Conservation (phyloP, 2,888 invertebrate genomes). For the Oxyscelio sp. region DNA sequence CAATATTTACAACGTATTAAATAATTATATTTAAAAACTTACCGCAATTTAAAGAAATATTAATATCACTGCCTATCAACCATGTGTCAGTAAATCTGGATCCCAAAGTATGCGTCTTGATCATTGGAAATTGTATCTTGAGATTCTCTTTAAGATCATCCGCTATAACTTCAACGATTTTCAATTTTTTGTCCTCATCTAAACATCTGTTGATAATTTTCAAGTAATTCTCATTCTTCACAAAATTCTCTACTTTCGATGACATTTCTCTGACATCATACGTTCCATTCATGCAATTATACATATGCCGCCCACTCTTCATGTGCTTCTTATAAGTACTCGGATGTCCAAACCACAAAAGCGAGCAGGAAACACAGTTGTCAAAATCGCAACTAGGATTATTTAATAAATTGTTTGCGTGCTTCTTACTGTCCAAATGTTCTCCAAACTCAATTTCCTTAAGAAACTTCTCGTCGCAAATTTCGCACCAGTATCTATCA, state of each 20-base stretch:
- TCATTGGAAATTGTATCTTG: background rate
- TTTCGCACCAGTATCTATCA: conserved; percentile 75
- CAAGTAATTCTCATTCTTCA: conserved; percentile 48
- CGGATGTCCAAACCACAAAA: conserved; percentile 74
- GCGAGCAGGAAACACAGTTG: conserved; percentile 79
- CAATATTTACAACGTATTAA: too few relatives aligned
- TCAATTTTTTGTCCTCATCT: too few relatives aligned
- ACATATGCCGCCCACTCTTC: conserved; percentile 70
- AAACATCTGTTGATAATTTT: background rate
- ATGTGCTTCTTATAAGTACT: conserved; percentile 73
- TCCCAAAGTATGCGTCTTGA: background rate
- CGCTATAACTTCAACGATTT: too few relatives aligned
- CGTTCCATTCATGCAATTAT: conserved; percentile 73
- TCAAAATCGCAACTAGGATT: conserved; percentile 14
- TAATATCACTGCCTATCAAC: too few relatives aligned
- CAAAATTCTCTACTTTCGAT: conserved; percentile 55
- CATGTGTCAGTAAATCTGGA: too few relatives aligned
- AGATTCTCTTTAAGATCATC: background rate
- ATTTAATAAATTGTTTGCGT: conserved; percentile 5
- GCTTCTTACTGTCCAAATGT: conserved; percentile 66
- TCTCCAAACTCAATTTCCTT: conserved; percentile 77
- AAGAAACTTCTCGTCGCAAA: conserved; percentile 65
- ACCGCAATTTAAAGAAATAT: too few relatives aligned
- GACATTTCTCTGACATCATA: conserved; percentile 72
- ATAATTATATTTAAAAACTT: too few relatives aligned